These are phyloP conservation scores for Drosophila tsacasi DNA, from an alignment of 1,140 invertebrate species.

Conservation along the genomic window DNA sequence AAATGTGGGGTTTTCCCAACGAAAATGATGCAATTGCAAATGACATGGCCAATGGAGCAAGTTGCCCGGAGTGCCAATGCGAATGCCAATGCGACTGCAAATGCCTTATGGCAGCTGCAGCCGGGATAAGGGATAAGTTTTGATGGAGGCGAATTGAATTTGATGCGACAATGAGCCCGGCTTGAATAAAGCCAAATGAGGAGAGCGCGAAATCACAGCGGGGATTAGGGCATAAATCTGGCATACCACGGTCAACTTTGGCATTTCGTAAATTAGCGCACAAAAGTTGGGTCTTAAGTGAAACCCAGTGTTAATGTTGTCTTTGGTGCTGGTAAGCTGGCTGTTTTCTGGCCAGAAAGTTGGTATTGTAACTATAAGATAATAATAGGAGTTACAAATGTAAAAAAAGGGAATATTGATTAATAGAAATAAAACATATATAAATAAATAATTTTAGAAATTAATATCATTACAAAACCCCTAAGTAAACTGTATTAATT, in stretches of 20 bases:
- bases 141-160: constrained; percentile 57
- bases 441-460: background rate
- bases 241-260: constrained; percentile 23
- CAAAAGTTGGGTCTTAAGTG: constrained; percentile 23
- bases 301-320: constrained; percentile 7
- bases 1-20: background rate
- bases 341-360: background rate
- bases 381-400: background rate
- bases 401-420: background rate
- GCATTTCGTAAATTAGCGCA: constrained; percentile 26
- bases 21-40: constrained; percentile 48
- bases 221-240: constrained; percentile 16
- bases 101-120: constrained; percentile 50
- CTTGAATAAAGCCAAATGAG: constrained; percentile 21
- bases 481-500: background rate
- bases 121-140: constrained; percentile 44
- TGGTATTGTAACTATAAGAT: background rate
- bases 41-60: constrained; percentile 67
- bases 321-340: background rate
- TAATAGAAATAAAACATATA: background rate
- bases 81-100: constrained; percentile 36
- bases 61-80: constrained; percentile 28
- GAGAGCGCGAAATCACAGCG: background rate
- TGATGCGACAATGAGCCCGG: constrained; percentile 34
- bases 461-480: too few relatives aligned